Conservation (phyloP, 2,113 vertebrate species). For the Chionodraco myersi region DNA sequence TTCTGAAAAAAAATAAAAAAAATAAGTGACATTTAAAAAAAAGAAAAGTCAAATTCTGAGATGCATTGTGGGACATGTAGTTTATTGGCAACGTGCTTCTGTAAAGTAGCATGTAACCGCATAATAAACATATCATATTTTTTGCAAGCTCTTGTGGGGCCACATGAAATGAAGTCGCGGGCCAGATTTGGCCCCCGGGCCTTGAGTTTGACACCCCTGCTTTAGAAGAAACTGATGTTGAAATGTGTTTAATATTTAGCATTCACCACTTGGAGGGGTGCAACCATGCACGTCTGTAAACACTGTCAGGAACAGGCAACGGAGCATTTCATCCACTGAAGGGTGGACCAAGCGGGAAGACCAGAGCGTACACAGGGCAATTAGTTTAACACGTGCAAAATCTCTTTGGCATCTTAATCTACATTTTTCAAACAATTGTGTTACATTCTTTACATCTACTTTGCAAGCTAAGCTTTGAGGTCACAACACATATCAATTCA, state of each 20-base stretch:
- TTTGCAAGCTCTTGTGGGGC: no score
- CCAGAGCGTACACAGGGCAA: neutral
- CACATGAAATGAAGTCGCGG: no score
- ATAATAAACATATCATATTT: no score
- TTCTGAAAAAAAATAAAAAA: no score
- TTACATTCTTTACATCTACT: neutral
- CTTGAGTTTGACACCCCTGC: no score
- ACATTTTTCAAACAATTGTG: neutral
- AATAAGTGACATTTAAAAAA: no score
- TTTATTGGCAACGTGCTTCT: no score
- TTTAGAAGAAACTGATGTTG: neutral
- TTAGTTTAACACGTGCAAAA: constrained; percentile 1
- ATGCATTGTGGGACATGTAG: no score
- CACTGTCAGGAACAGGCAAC: constrained; percentile 9
- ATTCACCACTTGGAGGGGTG: neutral
- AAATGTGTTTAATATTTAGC: neutral
- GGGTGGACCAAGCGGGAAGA: neutral
- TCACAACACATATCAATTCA: constrained; percentile 14
- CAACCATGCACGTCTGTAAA: constrained; percentile 11
- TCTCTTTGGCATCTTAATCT: constrained; percentile 2
- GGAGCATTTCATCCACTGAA: constrained; percentile 7
- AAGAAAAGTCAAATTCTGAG: no score
- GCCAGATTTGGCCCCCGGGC: no score
- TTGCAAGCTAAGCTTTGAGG: neutral
- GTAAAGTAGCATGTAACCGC: no score